Evolutionary conservation across 1,140 invertebrate genomes (phyloP).

Genomic region (Prorops nasuta): DNA sequence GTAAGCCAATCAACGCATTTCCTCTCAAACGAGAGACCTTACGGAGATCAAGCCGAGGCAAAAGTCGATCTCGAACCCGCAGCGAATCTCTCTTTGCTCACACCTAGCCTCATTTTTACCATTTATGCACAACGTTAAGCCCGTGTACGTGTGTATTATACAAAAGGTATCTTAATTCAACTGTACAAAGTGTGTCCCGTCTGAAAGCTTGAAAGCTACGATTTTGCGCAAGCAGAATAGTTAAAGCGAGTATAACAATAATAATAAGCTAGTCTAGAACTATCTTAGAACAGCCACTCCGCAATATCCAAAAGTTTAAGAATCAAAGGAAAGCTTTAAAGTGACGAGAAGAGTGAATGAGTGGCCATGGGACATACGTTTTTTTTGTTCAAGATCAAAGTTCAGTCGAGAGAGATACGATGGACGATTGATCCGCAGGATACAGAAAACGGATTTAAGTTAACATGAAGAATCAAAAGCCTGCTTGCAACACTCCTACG

Average conservation of each 20-base stretch:
- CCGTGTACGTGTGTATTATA: too few relatives aligned
- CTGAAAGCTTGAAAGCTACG: background rate
- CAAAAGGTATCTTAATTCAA: too few relatives aligned
- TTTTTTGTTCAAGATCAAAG: conserved; percentile 6
- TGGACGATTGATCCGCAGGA: conserved; percentile 2
- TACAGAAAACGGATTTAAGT: background rate
- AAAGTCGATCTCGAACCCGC: too few relatives aligned
- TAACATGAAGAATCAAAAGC: background rate
- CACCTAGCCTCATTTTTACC: too few relatives aligned
- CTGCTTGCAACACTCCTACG: conserved; percentile 8
- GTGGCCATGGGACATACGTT: conserved; percentile 44
- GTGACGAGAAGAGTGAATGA: conserved; percentile 9
- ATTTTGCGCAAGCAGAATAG: background rate
- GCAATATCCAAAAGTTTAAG: too few relatives aligned
- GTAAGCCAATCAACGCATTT: too few relatives aligned
- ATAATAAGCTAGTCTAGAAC: background rate
- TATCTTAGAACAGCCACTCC: too few relatives aligned
- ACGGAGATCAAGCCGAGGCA: too few relatives aligned
- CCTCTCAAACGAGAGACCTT: too few relatives aligned
- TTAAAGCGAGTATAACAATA: background rate
- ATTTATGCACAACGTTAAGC: too few relatives aligned
- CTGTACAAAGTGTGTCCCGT: too few relatives aligned
- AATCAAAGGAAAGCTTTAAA: background rate
- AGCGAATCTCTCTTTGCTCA: too few relatives aligned
- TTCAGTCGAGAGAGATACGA: conserved; percentile 2